Base-by-base conservation (phyloP, 2,888 invertebrate genomes). In the Habroteleia sp. region DNA sequence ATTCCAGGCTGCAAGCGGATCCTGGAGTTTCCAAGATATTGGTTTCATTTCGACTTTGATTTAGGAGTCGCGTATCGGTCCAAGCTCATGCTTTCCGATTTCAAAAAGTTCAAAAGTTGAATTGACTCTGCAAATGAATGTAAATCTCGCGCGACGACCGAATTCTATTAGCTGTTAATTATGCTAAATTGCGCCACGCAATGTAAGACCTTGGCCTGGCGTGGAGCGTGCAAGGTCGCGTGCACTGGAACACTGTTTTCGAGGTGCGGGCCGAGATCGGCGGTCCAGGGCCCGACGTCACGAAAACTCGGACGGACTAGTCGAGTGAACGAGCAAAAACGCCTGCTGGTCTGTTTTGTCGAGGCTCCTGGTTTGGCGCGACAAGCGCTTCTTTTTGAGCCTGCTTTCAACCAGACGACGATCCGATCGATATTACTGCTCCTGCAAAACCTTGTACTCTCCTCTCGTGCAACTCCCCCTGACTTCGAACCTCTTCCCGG, bases 351-450 rank as follows among this genome's bases (percentile, higher is more conserved):
- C 54, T 20, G 50, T 35, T 76, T 68, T 69, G 56, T 69, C 62
- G 77, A 66, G 37, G 31, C 65, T 73, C 33, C 62, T 50, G 60
- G 52, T 54, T 60, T 48, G 39, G 48, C 46, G 54, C 50, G 60
- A 52, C 42, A 16, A 65, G 27, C 73, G 66, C 76, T 77, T 74
- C 60, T 75, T 65, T 72, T 27, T 41, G 42, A 65, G 65, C 79
- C 77, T 78, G 80, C 78, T 80, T 79, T 76, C 73, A 76, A 78
- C 79, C 74, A 77, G 77, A 78, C 81, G 68, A 77, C 80, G 75
- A 72, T 81, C 81, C 84, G 84, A 85, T 88, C 87, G 87, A 88
- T 88, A 84, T 85, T 83, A 82, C 87, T 84, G 86, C 87, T 87
- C 87, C 87, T 88, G 86, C 86, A 84, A 86, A 82, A 81, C 83